phyloP scores from a whole-genome alignment of 2,797 vertebrate genomes.

The Columba guinea region DNA sequence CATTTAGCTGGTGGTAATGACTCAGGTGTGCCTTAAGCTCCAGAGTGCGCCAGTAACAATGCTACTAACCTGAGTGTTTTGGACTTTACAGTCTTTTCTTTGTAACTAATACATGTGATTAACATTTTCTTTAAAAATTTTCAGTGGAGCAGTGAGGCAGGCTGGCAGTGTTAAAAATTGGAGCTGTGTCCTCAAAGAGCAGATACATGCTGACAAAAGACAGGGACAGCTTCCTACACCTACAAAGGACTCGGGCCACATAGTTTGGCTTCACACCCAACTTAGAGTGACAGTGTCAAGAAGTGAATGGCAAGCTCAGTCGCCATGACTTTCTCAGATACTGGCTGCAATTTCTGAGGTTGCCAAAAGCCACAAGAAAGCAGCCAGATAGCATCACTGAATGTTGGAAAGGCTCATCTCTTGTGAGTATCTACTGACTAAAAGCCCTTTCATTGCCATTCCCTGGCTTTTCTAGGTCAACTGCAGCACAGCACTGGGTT shows the following conservation, averaged over 20 bases:
- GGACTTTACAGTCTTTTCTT: slow-evolving; percentile 4
- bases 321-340: not conserved
- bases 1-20: not conserved
- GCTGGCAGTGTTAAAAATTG: not conserved
- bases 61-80: slow-evolving; percentile 1
- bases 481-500: not conserved
- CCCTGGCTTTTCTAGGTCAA: not conserved
- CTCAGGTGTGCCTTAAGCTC: not conserved
- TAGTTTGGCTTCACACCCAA: not conserved
- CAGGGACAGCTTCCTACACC: slow-evolving; percentile 11
- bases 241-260: not conserved
- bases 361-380: slow-evolving; percentile 27
- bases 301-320: accelerated
- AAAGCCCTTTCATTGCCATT: not conserved
- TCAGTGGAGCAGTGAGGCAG: not conserved
- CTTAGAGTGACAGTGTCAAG: not conserved
- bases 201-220: not conserved
- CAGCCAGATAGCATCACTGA: not conserved
- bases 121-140: not conserved
- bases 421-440: not conserved
- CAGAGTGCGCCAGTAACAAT: not conserved
- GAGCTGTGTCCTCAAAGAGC: not conserved
- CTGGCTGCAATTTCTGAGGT: not conserved
- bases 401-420: not conserved
- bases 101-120: not conserved